phyloP scores from a whole-genome alignment of 1,140 invertebrate species.

The Heliothis subflexa region DNA sequence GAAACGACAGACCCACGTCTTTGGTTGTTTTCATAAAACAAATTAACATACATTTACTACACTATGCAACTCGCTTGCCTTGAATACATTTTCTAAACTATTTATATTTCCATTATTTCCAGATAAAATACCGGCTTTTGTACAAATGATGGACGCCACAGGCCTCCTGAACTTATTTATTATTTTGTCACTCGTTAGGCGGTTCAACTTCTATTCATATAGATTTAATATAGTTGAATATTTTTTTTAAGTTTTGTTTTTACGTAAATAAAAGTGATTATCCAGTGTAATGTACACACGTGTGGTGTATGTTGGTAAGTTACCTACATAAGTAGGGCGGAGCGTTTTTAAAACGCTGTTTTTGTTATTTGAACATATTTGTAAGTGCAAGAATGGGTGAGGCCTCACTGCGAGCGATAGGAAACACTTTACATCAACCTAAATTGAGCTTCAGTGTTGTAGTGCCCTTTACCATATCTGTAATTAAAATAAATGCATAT shows the following conservation, averaged over 20 bases:
- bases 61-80: no score
- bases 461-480: neutral
- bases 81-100: conserved; percentile 1
- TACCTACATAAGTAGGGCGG: conserved; percentile 68
- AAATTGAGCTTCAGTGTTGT: conserved; percentile 39
- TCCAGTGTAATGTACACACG: conserved; percentile 36
- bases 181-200: conserved; percentile 80
- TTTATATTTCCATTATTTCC: conserved; percentile 59
- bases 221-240: conserved; percentile 72
- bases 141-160: conserved; percentile 73
- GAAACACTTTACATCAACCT: conserved; percentile 27
- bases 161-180: conserved; percentile 78
- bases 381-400: conserved; percentile 44
- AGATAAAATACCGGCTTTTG: conserved; percentile 73
- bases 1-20: no score
- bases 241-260: conserved; percentile 76
- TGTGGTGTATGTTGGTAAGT: conserved; percentile 67
- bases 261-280: conserved; percentile 71
- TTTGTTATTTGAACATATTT: conserved; percentile 42
- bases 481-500: neutral
- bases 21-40: no score
- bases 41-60: no score
- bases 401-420: conserved; percentile 43
- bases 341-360: conserved; percentile 65
- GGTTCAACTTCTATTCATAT: conserved; percentile 81